A percentile compares a stretch with the other conserved stretches of the same genome.
Conservation (phyloP, 1,140 invertebrate genomes). For the Acromyrmex charruanus region DNA sequence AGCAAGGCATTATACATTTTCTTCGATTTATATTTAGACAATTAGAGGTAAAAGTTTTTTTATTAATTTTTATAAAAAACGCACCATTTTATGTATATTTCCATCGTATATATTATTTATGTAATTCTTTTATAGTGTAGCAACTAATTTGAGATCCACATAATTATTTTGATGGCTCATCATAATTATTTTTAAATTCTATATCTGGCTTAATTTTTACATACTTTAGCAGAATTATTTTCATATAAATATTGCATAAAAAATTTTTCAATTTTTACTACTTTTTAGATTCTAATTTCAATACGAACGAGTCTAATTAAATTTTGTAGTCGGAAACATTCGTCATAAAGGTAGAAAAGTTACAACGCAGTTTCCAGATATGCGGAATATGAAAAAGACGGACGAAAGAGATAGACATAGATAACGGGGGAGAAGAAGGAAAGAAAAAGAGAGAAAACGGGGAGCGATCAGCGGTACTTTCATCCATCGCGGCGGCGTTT, state of each 20-base stretch:
- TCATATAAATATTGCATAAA: too few species aligned
- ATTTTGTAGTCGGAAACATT: neutral
- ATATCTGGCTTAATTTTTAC: neutral
- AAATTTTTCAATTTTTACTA: too few species aligned
- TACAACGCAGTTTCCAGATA: neutral
- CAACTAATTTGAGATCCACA: neutral
- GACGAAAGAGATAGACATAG: neutral
- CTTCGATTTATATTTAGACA: too few species aligned
- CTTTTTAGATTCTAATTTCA: too few species aligned
- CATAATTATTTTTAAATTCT: neutral
- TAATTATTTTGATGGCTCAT: neutral
- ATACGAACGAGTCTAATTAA: neutral
- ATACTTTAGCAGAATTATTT: too few species aligned
- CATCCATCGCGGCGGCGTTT: constrained; percentile 59
- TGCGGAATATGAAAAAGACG: constrained; percentile 11
- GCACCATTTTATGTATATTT: too few species aligned
- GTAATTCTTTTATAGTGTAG: neutral
- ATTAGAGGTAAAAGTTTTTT: too few species aligned
- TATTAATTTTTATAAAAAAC: too few species aligned
- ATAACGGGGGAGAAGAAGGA: neutral
- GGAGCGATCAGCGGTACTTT: neutral
- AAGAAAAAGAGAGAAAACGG: constrained; percentile 30
- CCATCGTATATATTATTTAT: too few species aligned
- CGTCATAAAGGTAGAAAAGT: neutral
- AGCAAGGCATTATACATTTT: too few species aligned